Conservation (phyloP, 1,140 invertebrate species). For the Drosophila novamexicana region DNA sequence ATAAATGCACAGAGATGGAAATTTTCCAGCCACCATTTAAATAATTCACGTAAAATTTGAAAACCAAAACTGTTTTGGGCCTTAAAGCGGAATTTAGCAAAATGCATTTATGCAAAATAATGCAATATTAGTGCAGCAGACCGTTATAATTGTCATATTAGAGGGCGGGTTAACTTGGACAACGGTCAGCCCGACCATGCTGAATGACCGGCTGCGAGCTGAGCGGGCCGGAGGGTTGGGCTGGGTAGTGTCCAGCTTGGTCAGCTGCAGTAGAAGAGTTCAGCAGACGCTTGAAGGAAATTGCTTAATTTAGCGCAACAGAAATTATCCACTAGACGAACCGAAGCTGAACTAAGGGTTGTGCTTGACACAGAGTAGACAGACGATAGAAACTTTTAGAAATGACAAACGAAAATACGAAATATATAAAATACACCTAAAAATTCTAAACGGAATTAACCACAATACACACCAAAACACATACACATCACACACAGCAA, state of each 20-base stretch:
- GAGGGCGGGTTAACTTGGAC: slow-evolving; percentile 38
- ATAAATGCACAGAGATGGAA: background rate
- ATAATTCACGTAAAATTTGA: background rate
- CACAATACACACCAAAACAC: background rate
- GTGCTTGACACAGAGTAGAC: slow-evolving; percentile 15
- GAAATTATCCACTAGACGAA: slow-evolving; percentile 65
- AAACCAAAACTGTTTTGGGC: background rate
- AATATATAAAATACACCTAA: slow-evolving; percentile 3
- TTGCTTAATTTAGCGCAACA: slow-evolving; percentile 78
- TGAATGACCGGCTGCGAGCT: slow-evolving; percentile 3
- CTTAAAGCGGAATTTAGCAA: slow-evolving; percentile 12
- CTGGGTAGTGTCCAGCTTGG: background rate
- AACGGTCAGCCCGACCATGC: background rate
- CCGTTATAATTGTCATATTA: slow-evolving; percentile 77
- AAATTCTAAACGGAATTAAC: slow-evolving; percentile 10
- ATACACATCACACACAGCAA: slow-evolving; percentile 1
- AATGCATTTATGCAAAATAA: slow-evolving; percentile 73
- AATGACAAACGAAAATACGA: slow-evolving; percentile 19
- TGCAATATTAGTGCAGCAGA: slow-evolving; percentile 66
- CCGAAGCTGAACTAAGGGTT: slow-evolving; percentile 24
- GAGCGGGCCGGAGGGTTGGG: slow-evolving; percentile 1
- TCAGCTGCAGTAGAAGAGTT: slow-evolving; percentile 20
- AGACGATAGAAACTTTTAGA: slow-evolving; percentile 8
- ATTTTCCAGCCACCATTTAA: background rate
- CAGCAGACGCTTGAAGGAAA: slow-evolving; percentile 54